Base-by-base conservation (phyloP, 1,140 invertebrate species). In the Lepidurus apus region DNA sequence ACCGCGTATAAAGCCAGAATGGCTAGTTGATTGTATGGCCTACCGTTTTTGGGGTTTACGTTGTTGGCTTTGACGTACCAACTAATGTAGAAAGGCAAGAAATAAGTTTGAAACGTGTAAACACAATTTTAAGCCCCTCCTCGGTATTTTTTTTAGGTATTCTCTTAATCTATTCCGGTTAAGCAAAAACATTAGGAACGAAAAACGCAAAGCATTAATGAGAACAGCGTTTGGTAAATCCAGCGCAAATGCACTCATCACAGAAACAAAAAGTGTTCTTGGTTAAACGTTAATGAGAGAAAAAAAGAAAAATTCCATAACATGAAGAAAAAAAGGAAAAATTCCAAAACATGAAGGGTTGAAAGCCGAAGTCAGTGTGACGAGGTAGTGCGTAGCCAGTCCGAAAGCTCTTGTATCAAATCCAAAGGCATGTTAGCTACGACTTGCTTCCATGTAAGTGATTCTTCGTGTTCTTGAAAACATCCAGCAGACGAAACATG, bases 21-120 rank as follows among this genome's bases (percentile, higher is more conserved):
- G n/a, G 95, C 96, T 80, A 98, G 86, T 84, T 98, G 95, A 86
- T 97, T 95, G 83, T 97, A 98, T 17, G 96, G 95, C 79, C 93
- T 89, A 43, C 95, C 95, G 88, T 97, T 97, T 86, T 96, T 95
- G 1, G 96, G 95, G 85, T 96, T 95, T 26, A 97, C 90, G 85
- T 94, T 91, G 83, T 96, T 93, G 7, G 96, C 95, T 87, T 96
- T 96, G 42, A 94, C 89, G 84, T 98, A 98, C 90, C 91, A 95
- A 81, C 90, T 91, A 79, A 65, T 65, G 53, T 17, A 65, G 21
- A 65, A 21, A 21, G 21, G 53, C 5, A 65, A 65, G 1, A 65
- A 65, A 17, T 65, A 9, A 65, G 53, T 7, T 65, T 17, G 17
- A 65, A 17, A 65, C 21, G 8, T 65, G 17, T 65, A 21, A 65